Evolutionary conservation across 2,113 vertebrate species (phyloP).

Genomic region (Tachysurus vachellii): DNA sequence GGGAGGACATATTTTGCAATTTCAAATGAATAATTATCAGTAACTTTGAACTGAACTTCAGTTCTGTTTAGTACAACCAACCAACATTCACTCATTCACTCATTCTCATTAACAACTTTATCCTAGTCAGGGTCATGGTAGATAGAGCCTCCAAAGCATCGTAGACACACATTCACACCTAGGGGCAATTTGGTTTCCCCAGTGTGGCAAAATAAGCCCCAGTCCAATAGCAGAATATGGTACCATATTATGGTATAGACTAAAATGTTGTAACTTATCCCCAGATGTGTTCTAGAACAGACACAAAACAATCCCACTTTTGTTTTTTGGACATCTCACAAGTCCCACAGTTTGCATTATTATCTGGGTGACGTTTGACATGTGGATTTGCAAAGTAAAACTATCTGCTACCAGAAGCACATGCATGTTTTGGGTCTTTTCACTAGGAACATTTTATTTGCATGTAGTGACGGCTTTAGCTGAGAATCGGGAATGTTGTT

Average conservation of each 20-base stretch:
- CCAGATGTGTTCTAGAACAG: neutral
- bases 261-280: neutral
- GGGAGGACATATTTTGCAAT: slow-evolving; percentile 15
- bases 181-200: neutral
- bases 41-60: neutral
- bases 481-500: neutral
- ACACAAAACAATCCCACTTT: neutral
- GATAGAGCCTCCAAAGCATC: neutral
- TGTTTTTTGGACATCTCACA: neutral
- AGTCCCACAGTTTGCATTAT: neutral
- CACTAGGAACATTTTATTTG: neutral
- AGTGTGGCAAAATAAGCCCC: neutral
- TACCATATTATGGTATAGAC: neutral
- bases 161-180: neutral
- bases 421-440: neutral
- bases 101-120: too few species aligned
- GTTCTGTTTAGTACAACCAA: too few species aligned
- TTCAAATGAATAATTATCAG: neutral
- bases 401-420: neutral
- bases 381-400: neutral
- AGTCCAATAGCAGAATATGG: neutral
- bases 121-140: too few species aligned
- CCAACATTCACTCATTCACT: too few species aligned
- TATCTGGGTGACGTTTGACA: too few species aligned
- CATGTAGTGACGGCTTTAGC: neutral